Evolutionary conservation across 1,140 invertebrate species (phyloP).

Genomic region (Diabrotica virgifera): DNA sequence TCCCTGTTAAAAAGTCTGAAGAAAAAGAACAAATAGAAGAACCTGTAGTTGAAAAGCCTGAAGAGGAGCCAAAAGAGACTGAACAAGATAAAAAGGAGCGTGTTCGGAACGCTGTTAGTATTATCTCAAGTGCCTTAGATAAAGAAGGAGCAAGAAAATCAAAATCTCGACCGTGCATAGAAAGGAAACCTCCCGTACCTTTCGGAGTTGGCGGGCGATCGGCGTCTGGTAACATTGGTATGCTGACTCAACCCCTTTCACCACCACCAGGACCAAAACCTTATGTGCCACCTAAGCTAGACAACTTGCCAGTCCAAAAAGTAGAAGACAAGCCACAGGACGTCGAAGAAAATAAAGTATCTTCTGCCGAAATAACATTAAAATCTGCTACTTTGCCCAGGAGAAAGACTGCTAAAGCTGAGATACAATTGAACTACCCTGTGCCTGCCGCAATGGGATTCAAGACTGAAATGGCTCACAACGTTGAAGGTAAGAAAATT

Average conservation of each 20-base stretch:
- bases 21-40: conserved; percentile 39
- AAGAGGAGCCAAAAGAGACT: conserved; percentile 39
- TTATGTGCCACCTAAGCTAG: conserved; percentile 33
- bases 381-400: conserved; percentile 66
- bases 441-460: conserved; percentile 52
- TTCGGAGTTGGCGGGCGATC: conserved; percentile 54
- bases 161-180: conserved; percentile 47
- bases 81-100: conserved; percentile 51
- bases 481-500: conserved; percentile 48
- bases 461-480: conserved; percentile 60
- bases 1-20: conserved; percentile 40
- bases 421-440: conserved; percentile 59
- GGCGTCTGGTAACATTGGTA: conserved; percentile 49
- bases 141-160: conserved; percentile 53
- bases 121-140: conserved; percentile 58
- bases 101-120: conserved; percentile 56
- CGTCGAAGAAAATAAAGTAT: conserved; percentile 49
- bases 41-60: conserved; percentile 23
- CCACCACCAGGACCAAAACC: conserved; percentile 38
- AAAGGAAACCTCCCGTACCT: conserved; percentile 58
- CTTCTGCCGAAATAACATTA: conserved; percentile 60
- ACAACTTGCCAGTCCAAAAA: conserved; percentile 21
- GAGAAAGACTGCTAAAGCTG: conserved; percentile 62
- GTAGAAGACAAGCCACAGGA: conserved; percentile 17
- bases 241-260: conserved; percentile 34